These are phyloP conservation scores for Orchesella flavescens DNA, from an alignment of 2,888 invertebrate species.

Conservation along the genomic window DNA sequence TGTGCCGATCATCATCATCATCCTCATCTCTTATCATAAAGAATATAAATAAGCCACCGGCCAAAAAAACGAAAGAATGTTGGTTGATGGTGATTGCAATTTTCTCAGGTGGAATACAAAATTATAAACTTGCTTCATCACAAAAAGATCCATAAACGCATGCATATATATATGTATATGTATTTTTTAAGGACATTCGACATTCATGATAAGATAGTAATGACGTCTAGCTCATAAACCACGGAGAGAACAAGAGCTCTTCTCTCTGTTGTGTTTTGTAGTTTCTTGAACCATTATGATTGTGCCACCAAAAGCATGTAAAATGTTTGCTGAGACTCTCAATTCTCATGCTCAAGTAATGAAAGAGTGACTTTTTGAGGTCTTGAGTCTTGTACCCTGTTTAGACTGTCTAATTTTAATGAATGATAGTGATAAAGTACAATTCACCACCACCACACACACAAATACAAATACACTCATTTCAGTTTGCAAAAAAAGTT, in stretches of 20 bases:
- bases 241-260: not conserved
- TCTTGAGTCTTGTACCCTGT: not conserved
- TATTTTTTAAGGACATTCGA: not conserved
- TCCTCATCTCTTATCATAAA: constrained; percentile 17
- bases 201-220: not conserved
- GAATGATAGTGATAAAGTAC: not conserved
- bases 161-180: not conserved
- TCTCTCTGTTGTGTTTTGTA: no score
- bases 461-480: not conserved
- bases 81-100: not conserved
- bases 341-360: not conserved
- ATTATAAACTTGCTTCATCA: not conserved
- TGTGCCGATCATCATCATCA: constrained; percentile 25
- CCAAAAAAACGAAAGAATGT: not conserved
- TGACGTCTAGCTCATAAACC: not conserved
- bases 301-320: constrained; percentile 14
- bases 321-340: not conserved
- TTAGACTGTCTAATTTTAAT: constrained; percentile 6
- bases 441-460: constrained; percentile 14
- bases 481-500: not conserved
- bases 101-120: not conserved
- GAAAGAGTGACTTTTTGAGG: constrained; percentile 2
- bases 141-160: not conserved
- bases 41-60: constrained; percentile 48
- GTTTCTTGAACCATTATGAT: not conserved